Evolutionary conservation across 2,113 vertebrate genomes (phyloP).

Genomic region (Ceuthmochares aereus): DNA sequence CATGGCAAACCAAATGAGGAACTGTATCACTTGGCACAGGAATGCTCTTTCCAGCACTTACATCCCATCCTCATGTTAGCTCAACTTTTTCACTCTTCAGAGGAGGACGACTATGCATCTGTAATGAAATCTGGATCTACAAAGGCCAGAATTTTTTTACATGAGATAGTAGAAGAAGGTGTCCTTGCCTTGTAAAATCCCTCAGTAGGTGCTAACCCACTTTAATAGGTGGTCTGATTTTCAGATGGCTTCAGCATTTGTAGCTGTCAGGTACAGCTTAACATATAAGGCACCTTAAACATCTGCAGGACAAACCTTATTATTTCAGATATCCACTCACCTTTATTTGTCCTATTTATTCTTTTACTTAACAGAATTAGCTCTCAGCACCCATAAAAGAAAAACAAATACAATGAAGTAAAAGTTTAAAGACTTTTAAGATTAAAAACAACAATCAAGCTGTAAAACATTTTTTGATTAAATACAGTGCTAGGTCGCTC

Average conservation of each 20-base stretch:
- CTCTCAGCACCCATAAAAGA: not conserved
- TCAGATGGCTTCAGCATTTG: not conserved
- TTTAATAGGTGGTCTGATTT: not conserved
- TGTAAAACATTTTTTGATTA: not conserved
- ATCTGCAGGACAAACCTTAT: not conserved
- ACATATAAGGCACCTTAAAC: not conserved
- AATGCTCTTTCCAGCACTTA: slow-evolving; percentile 39
- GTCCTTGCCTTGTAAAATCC: not conserved
- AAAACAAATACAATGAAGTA: not conserved
- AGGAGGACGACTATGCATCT: not conserved
- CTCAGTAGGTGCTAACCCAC: not conserved
- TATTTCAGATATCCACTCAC: not conserved
- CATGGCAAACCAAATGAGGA: slow-evolving; percentile 1
- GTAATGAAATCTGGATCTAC: not conserved
- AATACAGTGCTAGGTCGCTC: not conserved
- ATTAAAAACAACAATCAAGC: not conserved
- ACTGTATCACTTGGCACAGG: slow-evolving; percentile 45
- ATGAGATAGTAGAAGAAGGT: not conserved
- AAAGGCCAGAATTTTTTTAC: not conserved
- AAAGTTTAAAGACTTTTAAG: not conserved
- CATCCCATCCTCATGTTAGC: not conserved
- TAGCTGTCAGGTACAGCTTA: not conserved
- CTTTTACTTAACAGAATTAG: not conserved
- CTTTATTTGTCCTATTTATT: not conserved
- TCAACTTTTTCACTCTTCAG: not conserved